Percentiles rank a stretch among this genome's conserved stretches.
Conservation (phyloP, 1,140 invertebrate species). For the Drosophila mayri region DNA sequence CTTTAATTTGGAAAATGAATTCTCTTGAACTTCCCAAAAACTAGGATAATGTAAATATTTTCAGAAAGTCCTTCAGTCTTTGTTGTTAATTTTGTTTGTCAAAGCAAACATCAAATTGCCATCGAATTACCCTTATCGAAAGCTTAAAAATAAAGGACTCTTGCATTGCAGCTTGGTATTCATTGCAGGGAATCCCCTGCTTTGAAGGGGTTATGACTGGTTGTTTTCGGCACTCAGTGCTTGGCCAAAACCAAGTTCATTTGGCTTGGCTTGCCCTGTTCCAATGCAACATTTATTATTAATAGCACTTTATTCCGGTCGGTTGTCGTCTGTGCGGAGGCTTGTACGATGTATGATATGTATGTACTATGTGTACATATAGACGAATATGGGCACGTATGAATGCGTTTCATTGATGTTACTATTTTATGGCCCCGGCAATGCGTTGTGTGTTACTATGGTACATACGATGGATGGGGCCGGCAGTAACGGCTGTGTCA, state of each 20-base stretch:
- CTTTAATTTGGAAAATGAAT: background rate
- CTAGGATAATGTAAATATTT: background rate
- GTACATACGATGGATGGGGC: conserved; percentile 32
- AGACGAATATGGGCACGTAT: conserved; percentile 45
- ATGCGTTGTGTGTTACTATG: conserved; percentile 32
- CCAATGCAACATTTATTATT: conserved; percentile 76
- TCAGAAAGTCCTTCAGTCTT: background rate
- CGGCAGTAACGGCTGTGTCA: conserved; percentile 44
- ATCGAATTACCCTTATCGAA: background rate
- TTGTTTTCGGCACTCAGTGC: conserved; percentile 49
- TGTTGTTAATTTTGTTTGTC: background rate
- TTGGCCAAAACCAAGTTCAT: conserved; percentile 72
- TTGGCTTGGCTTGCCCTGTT: conserved; percentile 32
- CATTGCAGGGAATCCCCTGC: conserved; percentile 6
- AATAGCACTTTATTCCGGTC: conserved; percentile 81
- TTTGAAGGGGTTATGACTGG: conserved; percentile 16
- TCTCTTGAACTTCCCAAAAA: background rate
- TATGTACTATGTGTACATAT: background rate
- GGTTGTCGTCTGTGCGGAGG: conserved; percentile 25
- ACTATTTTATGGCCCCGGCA: conserved; percentile 74
- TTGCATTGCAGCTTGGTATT: conserved; percentile 19
- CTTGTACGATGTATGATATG: background rate
- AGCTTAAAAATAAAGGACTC: conserved; percentile 8
- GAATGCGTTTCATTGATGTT: conserved; percentile 79
- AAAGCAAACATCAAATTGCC: conserved; percentile 1